These are phyloP conservation scores for Hirtodrosophila trivittata DNA, from an alignment of 2,888 invertebrate species.

Conservation along the genomic window DNA sequence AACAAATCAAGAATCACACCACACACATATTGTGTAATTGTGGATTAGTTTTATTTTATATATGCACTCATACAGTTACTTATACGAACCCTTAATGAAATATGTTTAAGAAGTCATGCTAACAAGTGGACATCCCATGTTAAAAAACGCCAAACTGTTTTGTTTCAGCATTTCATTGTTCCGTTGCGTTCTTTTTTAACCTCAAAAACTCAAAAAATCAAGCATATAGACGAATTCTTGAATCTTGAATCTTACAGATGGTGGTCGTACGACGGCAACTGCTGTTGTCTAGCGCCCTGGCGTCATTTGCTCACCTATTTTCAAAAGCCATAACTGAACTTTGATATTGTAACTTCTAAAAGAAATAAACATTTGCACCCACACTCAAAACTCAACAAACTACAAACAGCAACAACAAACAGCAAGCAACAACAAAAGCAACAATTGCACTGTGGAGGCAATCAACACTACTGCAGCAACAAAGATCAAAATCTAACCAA, in stretches of 20 bases:
- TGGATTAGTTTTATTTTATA: conserved; percentile 24
- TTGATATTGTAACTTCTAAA: conserved; percentile 30
- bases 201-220: conserved; percentile 12
- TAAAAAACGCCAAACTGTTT: conserved; percentile 23
- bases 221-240: conserved; percentile 61
- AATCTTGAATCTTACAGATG: conserved; percentile 80
- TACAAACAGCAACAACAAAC: conserved; percentile 14
- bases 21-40: conserved; percentile 16
- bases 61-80: conserved; percentile 2
- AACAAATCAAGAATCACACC: neutral
- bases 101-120: conserved; percentile 51
- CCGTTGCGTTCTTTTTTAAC: conserved; percentile 47
- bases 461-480: conserved; percentile 28
- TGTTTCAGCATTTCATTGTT: conserved; percentile 31
- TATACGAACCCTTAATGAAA: conserved; percentile 6
- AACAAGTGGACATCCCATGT: conserved; percentile 47
- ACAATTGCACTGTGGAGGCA: conserved; percentile 42
- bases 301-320: conserved; percentile 72
- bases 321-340: conserved; percentile 60
- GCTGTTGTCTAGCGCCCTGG: conserved; percentile 79
- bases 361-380: conserved; percentile 24
- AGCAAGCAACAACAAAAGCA: conserved; percentile 37
- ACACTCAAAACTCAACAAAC: conserved; percentile 23
- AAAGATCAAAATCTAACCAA: conserved; percentile 29
- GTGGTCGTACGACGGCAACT: conserved; percentile 79